Percentiles rank a stretch among this genome's conserved stretches.
phyloP scores from a whole-genome alignment of 1,140 invertebrate species.

The Magallana angulata region DNA sequence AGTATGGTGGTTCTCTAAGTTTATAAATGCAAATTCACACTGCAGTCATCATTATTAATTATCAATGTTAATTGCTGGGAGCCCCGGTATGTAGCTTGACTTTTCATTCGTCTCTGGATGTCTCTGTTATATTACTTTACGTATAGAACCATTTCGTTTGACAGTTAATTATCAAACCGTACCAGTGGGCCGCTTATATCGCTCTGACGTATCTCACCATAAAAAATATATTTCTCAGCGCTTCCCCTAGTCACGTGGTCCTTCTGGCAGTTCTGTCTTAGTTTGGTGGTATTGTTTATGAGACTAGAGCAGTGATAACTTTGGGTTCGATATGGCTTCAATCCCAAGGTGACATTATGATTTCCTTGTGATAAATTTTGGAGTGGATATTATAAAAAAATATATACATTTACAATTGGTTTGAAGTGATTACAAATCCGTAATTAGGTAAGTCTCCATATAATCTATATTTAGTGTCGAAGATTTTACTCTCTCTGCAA shows the following conservation, averaged over 20 bases:
- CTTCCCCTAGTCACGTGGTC: constrained; percentile 3
- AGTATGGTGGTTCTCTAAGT: neutral
- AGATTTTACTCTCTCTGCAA: neutral
- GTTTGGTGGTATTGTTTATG: neutral
- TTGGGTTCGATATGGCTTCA: constrained; percentile 20
- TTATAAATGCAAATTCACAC: neutral
- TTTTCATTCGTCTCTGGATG: neutral
- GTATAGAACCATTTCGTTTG: neutral
- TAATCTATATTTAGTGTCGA: neutral
- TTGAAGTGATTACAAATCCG: constrained; percentile 20
- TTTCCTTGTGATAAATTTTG: constrained; percentile 1
- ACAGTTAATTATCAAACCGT: constrained; percentile 31
- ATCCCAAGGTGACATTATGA: neutral
- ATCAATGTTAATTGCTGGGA: neutral
- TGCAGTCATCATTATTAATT: constrained; percentile 11
- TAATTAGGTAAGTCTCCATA: neutral
- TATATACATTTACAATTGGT: neutral
- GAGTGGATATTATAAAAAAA: neutral
- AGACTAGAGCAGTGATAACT: neutral
- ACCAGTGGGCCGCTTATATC: neutral
- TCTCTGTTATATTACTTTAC: constrained; percentile 7
- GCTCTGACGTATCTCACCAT: neutral
- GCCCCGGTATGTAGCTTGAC: neutral
- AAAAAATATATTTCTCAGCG: constrained; percentile 1
- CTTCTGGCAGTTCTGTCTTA: neutral